phyloP scores from a whole-genome alignment of 2,113 vertebrate genomes.

The Zapus hudsonius region DNA sequence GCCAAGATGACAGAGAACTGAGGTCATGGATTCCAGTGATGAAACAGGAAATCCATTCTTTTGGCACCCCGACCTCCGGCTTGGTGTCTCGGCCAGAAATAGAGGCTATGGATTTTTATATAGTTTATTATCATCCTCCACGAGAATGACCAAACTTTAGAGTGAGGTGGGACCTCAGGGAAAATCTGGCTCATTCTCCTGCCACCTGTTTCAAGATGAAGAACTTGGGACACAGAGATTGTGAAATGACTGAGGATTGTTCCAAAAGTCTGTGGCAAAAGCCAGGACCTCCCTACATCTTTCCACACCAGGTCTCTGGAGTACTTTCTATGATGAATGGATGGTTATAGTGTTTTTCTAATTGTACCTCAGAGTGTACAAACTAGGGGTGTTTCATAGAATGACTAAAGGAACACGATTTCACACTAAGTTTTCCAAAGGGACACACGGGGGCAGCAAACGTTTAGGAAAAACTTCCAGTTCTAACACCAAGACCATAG shows the following conservation, averaged over 20 bases:
- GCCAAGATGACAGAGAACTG: slow-evolving; percentile 55
- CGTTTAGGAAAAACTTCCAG: slow-evolving; percentile 57
- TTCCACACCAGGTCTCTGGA: background rate
- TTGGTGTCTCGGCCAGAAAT: background rate
- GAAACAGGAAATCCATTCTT: slow-evolving; percentile 68
- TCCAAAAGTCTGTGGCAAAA: background rate
- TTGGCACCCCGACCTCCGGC: slow-evolving; percentile 25
- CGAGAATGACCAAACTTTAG: background rate
- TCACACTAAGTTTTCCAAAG: slow-evolving; percentile 60
- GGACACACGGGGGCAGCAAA: slow-evolving; percentile 86
- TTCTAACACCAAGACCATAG: background rate
- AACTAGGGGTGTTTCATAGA: background rate
- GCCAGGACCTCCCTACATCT: background rate
- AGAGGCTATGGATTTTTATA: background rate
- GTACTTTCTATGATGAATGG: background rate
- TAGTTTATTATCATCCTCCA: background rate
- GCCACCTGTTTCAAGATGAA: background rate
- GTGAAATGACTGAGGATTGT: background rate
- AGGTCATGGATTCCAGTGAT: slow-evolving; percentile 54
- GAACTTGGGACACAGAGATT: background rate
- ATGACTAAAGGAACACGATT: background rate
- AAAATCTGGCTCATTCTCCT: background rate
- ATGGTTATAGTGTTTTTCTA: background rate
- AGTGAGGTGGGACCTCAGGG: background rate
- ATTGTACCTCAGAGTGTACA: background rate